phyloP scores from a whole-genome alignment of 2,888 invertebrate species.

The Asteroscopus sphinx region DNA sequence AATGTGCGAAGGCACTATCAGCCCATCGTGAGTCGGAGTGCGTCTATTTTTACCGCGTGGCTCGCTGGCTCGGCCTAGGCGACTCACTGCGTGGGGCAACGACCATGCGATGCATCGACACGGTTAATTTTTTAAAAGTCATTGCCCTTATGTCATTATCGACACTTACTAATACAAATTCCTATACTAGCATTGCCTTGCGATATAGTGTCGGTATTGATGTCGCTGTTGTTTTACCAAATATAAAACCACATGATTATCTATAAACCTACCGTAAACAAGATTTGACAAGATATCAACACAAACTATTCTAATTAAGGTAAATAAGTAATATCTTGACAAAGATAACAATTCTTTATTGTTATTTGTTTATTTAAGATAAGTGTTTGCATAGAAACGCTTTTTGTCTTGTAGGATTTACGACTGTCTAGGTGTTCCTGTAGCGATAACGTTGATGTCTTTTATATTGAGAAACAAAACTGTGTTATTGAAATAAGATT shows the following conservation, averaged over 20 bases:
- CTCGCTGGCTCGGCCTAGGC: conserved; percentile 63
- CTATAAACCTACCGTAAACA: conserved; percentile 3
- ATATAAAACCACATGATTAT: no score
- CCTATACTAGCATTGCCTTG: conserved; percentile 14
- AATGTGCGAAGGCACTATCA: conserved; percentile 47
- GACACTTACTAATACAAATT: conserved; percentile 39
- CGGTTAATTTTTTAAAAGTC: conserved; percentile 81
- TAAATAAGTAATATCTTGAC: neutral
- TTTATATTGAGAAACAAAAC: conserved; percentile 51
- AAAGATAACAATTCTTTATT: conserved; percentile 12
- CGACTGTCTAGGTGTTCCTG: neutral
- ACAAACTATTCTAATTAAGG: conserved; percentile 1
- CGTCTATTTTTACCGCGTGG: conserved; percentile 80
- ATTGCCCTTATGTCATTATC: conserved; percentile 74
- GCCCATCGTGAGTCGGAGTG: conserved; percentile 64
- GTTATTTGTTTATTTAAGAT: neutral
- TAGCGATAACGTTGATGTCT: conserved; percentile 70
- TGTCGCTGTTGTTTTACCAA: conserved; percentile 2
- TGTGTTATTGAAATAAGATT: neutral
- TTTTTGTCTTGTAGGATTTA: neutral
- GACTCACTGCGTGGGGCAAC: conserved; percentile 76
- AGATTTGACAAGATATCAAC: conserved; percentile 3
- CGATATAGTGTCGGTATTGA: neutral
- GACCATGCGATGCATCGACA: conserved; percentile 79
- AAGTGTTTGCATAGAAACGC: neutral